Conservation (phyloP, 2,113 vertebrate species). For the Tragelaphus buxtoni region DNA sequence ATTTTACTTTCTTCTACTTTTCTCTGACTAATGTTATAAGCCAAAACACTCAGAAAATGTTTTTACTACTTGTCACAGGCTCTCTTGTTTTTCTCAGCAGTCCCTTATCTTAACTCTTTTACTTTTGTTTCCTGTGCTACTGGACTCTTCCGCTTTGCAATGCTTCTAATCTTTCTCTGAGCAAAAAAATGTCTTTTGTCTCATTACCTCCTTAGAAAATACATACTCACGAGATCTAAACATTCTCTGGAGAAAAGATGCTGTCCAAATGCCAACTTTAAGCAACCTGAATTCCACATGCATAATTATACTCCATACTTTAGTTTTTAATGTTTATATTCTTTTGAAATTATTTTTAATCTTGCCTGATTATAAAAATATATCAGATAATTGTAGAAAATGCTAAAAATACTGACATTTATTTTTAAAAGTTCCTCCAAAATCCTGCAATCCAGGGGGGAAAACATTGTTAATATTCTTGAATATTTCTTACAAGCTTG, state of each 20-base stretch:
- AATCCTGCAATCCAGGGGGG: background rate
- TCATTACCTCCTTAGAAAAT: background rate
- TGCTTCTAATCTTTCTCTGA: constrained; percentile 12
- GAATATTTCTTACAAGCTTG: background rate
- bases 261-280: background rate
- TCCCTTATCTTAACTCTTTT: constrained; percentile 36
- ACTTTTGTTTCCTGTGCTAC: constrained; percentile 43
- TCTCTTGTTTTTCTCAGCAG: constrained; percentile 25
- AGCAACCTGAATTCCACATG: background rate
- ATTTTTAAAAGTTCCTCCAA: background rate
- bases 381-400: background rate
- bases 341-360: background rate
- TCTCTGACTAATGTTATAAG: background rate
- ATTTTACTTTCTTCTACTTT: background rate
- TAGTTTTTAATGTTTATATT: background rate
- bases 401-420: background rate
- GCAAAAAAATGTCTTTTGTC: background rate
- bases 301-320: background rate
- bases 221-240: background rate
- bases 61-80: background rate
- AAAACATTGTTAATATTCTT: background rate
- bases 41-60: background rate
- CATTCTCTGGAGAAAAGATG: background rate
- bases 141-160: constrained; percentile 47
- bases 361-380: background rate